Percentiles rank a stretch among this genome's conserved stretches.
Evolutionary conservation across 2,888 invertebrate genomes (phyloP).

Genomic region (Cordilura impudica): DNA sequence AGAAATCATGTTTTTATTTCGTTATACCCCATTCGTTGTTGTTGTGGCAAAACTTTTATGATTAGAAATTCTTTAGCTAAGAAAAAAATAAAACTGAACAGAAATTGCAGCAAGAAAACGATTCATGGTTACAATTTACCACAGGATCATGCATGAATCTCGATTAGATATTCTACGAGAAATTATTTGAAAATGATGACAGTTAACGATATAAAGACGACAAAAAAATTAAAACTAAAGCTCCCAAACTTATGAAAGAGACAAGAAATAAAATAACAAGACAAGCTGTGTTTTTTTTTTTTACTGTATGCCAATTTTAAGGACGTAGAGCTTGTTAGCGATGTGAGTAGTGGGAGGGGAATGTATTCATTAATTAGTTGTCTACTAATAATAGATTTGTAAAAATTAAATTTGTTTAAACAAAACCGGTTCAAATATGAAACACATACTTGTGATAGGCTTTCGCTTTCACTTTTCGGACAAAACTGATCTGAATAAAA

Average conservation of each 20-base stretch:
- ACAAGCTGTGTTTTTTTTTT: conserved; percentile 11
- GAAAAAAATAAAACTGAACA: conserved; percentile 7
- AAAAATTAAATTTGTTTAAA: too few species aligned
- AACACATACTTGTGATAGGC: too few species aligned
- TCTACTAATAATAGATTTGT: too few species aligned
- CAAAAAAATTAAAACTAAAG: conserved; percentile 57
- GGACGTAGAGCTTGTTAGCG: conserved; percentile 35
- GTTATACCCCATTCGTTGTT: conserved; percentile 18
- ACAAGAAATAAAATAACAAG: conserved; percentile 30
- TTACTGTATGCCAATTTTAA: conserved; percentile 47
- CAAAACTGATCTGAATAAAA: too few species aligned
- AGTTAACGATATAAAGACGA: conserved; percentile 74
- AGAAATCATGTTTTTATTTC: conserved; percentile 56
- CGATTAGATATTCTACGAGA: conserved; percentile 79
- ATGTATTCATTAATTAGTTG: too few species aligned
- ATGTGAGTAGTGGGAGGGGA: not conserved
- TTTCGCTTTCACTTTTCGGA: too few species aligned
- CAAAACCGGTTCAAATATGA: too few species aligned
- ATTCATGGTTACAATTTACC: conserved; percentile 72
- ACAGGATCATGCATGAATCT: conserved; percentile 78
- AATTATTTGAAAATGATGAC: conserved; percentile 79
- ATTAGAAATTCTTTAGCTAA: conserved; percentile 38
- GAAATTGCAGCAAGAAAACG: conserved; percentile 41
- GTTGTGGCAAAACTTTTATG: conserved; percentile 40
- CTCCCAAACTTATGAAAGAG: conserved; percentile 32